Percentiles rank a stretch among this genome's conserved stretches.
These are phyloP conservation scores for Palythoa heliodiscus DNA, from an alignment of 92 coral and sea anemone species.

Conservation along the genomic window DNA sequence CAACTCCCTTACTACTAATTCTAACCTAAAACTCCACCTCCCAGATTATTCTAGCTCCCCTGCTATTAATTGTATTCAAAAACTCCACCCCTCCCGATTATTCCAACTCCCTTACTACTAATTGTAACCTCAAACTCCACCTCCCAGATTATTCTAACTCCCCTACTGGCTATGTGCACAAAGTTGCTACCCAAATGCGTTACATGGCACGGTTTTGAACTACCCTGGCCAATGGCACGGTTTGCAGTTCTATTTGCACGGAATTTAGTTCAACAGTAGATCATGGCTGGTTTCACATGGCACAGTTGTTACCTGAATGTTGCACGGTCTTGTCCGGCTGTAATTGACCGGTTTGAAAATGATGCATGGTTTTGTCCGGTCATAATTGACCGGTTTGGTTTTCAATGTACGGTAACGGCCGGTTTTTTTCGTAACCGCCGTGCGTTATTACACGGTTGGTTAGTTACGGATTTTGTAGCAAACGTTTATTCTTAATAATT, in stretches of 20 bases:
- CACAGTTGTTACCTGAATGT: background rate
- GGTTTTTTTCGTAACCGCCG: background rate
- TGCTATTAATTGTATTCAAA: no score
- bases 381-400: background rate
- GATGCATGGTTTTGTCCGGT: background rate
- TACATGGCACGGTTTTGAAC: slow-evolving; percentile 4
- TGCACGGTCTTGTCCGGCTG: no score
- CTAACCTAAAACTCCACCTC: no score
- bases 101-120: no score
- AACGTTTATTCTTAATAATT: background rate
- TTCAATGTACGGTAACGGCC: background rate
- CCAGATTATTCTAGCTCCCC: no score
- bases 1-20: no score
- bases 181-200: background rate
- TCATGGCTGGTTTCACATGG: no score
- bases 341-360: no score
- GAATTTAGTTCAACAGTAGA: background rate
- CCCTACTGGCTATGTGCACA: slow-evolving; percentile 12
- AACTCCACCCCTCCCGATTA: no score
- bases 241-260: background rate
- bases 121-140: no score
- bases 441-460: background rate
- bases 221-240: background rate
- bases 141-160: no score
- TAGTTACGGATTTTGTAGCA: background rate